These are phyloP conservation scores for Leptobrachium leishanense DNA, from an alignment of 2,113 vertebrate species.

Conservation along the genomic window DNA sequence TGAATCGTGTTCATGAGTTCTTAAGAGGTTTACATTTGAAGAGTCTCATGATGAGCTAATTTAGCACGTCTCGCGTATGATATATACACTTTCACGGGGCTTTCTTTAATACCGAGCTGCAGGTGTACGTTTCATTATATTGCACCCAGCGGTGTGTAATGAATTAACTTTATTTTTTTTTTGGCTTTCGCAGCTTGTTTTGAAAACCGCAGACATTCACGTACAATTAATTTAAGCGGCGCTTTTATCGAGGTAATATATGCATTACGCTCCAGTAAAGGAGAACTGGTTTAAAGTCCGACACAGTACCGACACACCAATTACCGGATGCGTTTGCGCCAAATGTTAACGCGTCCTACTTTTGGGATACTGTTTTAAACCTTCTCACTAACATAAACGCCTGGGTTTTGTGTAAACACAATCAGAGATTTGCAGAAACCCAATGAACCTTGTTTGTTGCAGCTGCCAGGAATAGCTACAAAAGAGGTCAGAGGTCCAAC, in stretches of 20 bases:
- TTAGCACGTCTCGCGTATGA: no score
- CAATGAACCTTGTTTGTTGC: conserved; percentile 76
- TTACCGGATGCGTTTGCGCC: conserved; percentile 73
- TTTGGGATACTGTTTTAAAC: conserved; percentile 77
- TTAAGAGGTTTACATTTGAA: no score
- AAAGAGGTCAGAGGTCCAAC: conserved; percentile 77
- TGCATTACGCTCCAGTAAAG: neutral
- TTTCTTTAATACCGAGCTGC: no score
- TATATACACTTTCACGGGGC: no score
- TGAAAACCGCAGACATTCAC: neutral
- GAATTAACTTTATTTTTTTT: neutral
- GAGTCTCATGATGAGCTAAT: no score
- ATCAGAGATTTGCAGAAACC: conserved; percentile 80
- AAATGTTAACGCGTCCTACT: conserved; percentile 73
- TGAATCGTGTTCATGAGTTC: no score
- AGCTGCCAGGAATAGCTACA: conserved; percentile 74
- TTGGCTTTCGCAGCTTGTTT: neutral
- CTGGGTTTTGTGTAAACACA: conserved; percentile 76
- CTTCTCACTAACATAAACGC: conserved; percentile 74
- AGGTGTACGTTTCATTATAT: no score
- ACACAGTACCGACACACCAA: conserved; percentile 16
- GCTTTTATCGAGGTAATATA: neutral
- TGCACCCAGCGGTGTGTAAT: neutral
- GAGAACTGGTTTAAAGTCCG: neutral
- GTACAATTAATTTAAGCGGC: neutral